Percentiles rank a stretch among this genome's conserved stretches.
These are phyloP conservation scores for Dromius quadrimaculatus DNA, from an alignment of 2,888 invertebrate genomes.

Conservation along the genomic window DNA sequence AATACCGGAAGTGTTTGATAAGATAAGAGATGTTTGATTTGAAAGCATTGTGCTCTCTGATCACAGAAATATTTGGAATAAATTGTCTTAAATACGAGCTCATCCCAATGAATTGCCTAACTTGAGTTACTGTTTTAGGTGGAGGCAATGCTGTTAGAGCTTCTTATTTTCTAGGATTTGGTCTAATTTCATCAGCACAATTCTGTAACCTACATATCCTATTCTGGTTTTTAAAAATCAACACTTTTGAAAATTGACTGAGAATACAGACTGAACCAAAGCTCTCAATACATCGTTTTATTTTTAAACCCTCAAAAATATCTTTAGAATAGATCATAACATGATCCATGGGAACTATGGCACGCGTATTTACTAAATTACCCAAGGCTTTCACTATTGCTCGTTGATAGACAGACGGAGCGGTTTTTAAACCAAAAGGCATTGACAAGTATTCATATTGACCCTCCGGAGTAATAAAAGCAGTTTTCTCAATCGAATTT, in stretches of 20 bases:
- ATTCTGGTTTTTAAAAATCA: conserved; percentile 21
- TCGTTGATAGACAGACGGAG: conserved; percentile 25
- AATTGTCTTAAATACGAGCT: conserved; percentile 4
- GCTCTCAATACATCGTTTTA: neutral
- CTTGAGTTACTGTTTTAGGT: conserved; percentile 23
- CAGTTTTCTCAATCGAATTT: conserved; percentile 40
- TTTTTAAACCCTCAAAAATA: neutral
- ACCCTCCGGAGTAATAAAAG: neutral
- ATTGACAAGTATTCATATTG: conserved; percentile 38
- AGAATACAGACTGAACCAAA: neutral
- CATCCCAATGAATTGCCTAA: conserved; percentile 16
- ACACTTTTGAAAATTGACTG: conserved; percentile 21
- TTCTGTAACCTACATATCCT: conserved; percentile 36
- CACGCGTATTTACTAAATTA: conserved; percentile 6
- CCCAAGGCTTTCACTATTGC: conserved; percentile 14
- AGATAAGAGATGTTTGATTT: too few relatives aligned
- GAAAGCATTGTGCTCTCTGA: too few relatives aligned
- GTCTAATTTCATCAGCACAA: conserved; percentile 27
- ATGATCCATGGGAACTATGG: neutral
- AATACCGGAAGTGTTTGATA: too few relatives aligned
- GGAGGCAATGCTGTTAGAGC: conserved; percentile 9
- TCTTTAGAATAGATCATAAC: neutral
- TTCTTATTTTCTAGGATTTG: conserved; percentile 25
- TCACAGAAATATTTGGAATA: conserved; percentile 1
- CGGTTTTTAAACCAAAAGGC: conserved; percentile 23